Percentiles rank a stretch among this genome's conserved stretches.
Evolutionary conservation across 2,888 invertebrate species (phyloP).

Genomic region (Netelia inedita): DNA sequence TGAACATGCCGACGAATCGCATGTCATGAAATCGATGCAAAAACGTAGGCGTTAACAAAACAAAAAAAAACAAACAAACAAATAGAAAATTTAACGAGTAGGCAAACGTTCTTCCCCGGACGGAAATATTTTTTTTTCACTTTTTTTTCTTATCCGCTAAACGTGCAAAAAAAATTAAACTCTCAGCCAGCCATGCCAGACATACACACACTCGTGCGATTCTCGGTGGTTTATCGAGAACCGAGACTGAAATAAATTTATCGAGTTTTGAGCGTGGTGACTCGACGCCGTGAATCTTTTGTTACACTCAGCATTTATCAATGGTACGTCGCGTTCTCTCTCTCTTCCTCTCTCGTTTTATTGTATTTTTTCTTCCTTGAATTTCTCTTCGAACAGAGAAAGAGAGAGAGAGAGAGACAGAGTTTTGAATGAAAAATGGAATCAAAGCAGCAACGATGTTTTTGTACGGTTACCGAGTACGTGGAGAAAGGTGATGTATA

Average conservation of each 20-base stretch:
- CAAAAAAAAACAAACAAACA: background rate
- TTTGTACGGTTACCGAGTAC: background rate
- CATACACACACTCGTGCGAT: slow-evolving; percentile 7
- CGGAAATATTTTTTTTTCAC: background rate
- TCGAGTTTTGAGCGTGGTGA: slow-evolving; percentile 7
- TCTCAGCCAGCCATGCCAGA: slow-evolving; percentile 57
- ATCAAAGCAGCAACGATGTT: slow-evolving; percentile 17
- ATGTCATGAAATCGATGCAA: slow-evolving; percentile 11
- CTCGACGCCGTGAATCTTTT: slow-evolving; percentile 46
- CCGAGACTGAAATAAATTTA: slow-evolving; percentile 33
- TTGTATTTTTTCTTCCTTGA: slow-evolving; percentile 1
- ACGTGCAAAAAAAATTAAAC: slow-evolving; percentile 35
- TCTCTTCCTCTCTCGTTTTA: background rate
- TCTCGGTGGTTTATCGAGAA: background rate
- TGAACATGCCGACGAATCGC: slow-evolving; percentile 13
- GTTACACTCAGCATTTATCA: slow-evolving; percentile 4
- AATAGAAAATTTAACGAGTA: background rate
- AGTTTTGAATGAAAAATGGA: slow-evolving; percentile 28
- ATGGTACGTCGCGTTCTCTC: background rate
- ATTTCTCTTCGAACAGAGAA: background rate
- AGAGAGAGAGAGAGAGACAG: background rate
- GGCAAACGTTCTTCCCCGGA: slow-evolving; percentile 31
- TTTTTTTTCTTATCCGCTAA: slow-evolving; percentile 31
- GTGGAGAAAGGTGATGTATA: slow-evolving; percentile 14
- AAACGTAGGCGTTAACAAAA: background rate